A percentile compares a stretch with the other conserved stretches of the same genome.
phyloP scores from a whole-genome alignment of 2,113 vertebrate species.

The Pseudorhombus dupliciocellatus region DNA sequence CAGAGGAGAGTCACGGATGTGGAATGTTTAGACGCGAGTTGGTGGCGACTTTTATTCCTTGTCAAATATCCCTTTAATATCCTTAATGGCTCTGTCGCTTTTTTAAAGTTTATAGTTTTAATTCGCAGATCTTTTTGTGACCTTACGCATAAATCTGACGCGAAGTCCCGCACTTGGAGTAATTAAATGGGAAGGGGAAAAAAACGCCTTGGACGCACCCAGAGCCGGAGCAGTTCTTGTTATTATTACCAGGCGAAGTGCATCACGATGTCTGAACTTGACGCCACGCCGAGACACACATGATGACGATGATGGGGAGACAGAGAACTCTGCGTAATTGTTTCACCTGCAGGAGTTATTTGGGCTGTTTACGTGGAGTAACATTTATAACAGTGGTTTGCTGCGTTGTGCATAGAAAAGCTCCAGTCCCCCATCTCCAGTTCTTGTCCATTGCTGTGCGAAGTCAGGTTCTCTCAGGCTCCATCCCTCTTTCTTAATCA shows the following conservation, averaged over 20 bases:
- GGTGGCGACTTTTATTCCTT: conserved; percentile 24
- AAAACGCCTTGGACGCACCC: background rate
- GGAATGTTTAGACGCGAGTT: conserved; percentile 2
- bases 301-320: conserved; percentile 6
- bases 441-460: background rate
- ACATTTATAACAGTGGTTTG: background rate
- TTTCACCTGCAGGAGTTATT: no score
- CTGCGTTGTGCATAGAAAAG: background rate
- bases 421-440: background rate
- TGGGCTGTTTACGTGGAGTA: no score
- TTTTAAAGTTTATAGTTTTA: background rate
- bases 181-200: background rate
- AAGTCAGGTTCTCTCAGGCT: background rate
- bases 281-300: background rate
- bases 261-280: conserved; percentile 55
- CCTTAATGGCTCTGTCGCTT: background rate
- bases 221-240: background rate
- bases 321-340: background rate
- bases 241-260: conserved; percentile 32
- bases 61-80: background rate
- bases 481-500: conserved; percentile 55
- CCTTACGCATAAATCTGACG: background rate
- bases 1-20: background rate
- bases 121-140: background rate
- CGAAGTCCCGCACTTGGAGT: background rate